A percentile compares a stretch with the other conserved stretches of the same genome.
Evolutionary conservation across 2,113 vertebrate species (phyloP).

Genomic region (Aythya baeri): DNA sequence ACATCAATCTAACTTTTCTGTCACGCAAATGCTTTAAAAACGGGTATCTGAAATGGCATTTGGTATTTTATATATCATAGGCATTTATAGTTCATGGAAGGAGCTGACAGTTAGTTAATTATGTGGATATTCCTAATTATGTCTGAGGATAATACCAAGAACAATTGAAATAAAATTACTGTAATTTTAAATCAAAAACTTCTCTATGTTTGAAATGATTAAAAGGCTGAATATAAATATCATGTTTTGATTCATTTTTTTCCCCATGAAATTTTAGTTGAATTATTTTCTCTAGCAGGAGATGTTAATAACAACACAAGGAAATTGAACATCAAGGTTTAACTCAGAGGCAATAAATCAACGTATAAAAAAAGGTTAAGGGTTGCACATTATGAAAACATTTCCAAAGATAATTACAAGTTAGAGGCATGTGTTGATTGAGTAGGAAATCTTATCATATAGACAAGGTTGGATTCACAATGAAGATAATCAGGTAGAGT

Average conservation of each 20-base stretch:
- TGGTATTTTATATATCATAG: background rate
- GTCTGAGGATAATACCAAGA: slow-evolving; percentile 19
- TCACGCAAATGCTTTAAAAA: fast-evolving
- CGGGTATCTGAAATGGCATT: background rate
- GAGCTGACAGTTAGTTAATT: background rate
- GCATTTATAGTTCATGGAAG: background rate
- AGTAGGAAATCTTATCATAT: slow-evolving; percentile 4
- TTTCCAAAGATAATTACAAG: slow-evolving; percentile 53
- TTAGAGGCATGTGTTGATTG: slow-evolving; percentile 41
- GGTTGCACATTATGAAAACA: slow-evolving; percentile 36
- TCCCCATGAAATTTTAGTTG: slow-evolving; percentile 14
- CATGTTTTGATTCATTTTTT: slow-evolving; percentile 37
- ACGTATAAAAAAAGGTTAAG: slow-evolving; percentile 30
- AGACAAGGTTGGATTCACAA: slow-evolving; percentile 4
- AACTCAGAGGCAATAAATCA: slow-evolving; percentile 57
- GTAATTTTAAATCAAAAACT: slow-evolving; percentile 45
- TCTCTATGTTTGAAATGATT: background rate
- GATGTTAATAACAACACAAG: slow-evolving; percentile 14
- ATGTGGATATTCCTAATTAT: slow-evolving; percentile 29
- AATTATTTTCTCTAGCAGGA: slow-evolving; percentile 21
- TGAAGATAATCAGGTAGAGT: slow-evolving; percentile 15
- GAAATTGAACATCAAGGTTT: slow-evolving; percentile 53
- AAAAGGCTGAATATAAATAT: slow-evolving; percentile 3
- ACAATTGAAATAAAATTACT: slow-evolving; percentile 49
- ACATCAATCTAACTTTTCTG: fast-evolving